phyloP scores from a whole-genome alignment of 1,140 invertebrate species.

The Ceratina australensis region DNA sequence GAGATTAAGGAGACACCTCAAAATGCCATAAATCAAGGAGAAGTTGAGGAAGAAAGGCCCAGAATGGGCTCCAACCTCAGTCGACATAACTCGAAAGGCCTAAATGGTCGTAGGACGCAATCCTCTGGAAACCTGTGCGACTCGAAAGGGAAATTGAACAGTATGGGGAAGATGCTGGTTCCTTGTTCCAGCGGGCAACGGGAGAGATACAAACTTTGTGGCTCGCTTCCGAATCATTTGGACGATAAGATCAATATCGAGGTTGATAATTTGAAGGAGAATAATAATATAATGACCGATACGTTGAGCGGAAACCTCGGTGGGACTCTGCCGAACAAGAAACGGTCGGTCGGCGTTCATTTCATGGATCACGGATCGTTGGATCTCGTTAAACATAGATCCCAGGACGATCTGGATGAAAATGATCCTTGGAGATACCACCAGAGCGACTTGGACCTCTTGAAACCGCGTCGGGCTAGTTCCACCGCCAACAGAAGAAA shows the following conservation, averaged over 20 bases:
- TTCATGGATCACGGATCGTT: slow-evolving; percentile 78
- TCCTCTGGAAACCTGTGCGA: slow-evolving; percentile 83
- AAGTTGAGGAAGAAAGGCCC: slow-evolving; percentile 17
- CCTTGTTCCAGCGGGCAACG: slow-evolving; percentile 72
- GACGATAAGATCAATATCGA: slow-evolving; percentile 81
- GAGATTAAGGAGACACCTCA: slow-evolving; percentile 68
- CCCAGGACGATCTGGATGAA: slow-evolving; percentile 74
- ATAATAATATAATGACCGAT: slow-evolving; percentile 80
- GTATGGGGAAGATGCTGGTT: slow-evolving; percentile 76
- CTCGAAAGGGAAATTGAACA: slow-evolving; percentile 75
- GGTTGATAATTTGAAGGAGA: slow-evolving; percentile 79
- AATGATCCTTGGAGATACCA: slow-evolving; percentile 78
- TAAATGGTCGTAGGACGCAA: slow-evolving; percentile 84
- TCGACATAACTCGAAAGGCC: slow-evolving; percentile 84
- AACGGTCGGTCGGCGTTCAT: slow-evolving; percentile 78
- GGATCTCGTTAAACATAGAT: slow-evolving; percentile 74
- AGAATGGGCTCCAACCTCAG: slow-evolving; percentile 88
- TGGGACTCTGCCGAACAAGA: slow-evolving; percentile 81
- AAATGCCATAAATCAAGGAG: slow-evolving; percentile 57
- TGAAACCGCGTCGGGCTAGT: slow-evolving; percentile 67
- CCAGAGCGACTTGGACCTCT: slow-evolving; percentile 70
- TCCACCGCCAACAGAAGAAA: slow-evolving; percentile 68
- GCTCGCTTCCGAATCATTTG: slow-evolving; percentile 86
- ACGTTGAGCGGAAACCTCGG: slow-evolving; percentile 83
- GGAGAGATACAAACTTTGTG: slow-evolving; percentile 82